Conservation (phyloP, 1,140 invertebrate genomes). For the Oreohelix idahoensis region DNA sequence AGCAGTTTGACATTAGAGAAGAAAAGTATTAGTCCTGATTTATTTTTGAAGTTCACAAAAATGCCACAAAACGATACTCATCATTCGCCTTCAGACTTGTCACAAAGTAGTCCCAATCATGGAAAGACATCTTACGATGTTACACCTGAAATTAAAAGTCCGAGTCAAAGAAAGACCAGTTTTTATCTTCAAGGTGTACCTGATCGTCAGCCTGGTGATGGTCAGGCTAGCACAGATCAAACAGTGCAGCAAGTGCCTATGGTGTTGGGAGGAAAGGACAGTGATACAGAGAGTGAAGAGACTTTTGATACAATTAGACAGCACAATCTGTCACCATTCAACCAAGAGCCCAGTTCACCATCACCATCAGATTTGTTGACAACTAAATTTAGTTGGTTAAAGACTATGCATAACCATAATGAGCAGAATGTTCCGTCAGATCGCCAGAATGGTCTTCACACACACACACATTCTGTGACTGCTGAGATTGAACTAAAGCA, state of each 20-base stretch:
- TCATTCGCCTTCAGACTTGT: not conserved
- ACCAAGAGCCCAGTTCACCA: not conserved
- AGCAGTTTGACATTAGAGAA: not conserved
- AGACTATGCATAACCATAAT: not conserved
- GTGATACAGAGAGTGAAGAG: not conserved
- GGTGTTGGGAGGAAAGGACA: not conserved
- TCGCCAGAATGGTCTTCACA: not conserved
- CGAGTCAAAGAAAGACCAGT: not conserved
- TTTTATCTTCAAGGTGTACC: not conserved
- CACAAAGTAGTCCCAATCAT: not conserved
- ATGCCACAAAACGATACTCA: not conserved
- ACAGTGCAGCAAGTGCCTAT: not conserved
- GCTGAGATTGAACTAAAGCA: not conserved
- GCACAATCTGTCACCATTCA: not conserved
- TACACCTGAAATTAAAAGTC: not conserved
- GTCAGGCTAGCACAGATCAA: not conserved
- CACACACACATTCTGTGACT: not conserved
- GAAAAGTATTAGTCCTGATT: not conserved
- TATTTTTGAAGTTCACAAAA: not conserved
- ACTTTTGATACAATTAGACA: not conserved
- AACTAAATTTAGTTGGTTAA: not conserved
- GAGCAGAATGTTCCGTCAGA: not conserved
- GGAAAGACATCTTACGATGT: not conserved
- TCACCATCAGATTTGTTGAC: not conserved
- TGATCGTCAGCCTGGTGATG: slow-evolving; percentile 10